These are phyloP conservation scores for Phthorimaea operculella DNA, from an alignment of 1,140 invertebrate genomes.

Conservation along the genomic window DNA sequence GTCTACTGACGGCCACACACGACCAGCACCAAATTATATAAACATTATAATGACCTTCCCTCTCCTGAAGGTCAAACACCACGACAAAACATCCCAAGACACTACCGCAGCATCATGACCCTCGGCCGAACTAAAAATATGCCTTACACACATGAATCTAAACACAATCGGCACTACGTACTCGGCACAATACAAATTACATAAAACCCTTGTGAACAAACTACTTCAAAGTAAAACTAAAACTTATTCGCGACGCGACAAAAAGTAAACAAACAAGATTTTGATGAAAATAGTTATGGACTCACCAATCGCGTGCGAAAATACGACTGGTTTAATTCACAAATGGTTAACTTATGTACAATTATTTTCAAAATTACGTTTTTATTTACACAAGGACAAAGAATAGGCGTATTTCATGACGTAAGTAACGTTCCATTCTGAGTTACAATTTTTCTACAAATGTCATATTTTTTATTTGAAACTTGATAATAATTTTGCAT, in stretches of 20 bases:
- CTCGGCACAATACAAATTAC: background rate
- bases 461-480: too few relatives aligned
- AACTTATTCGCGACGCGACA: background rate
- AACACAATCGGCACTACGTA: background rate
- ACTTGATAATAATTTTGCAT: too few relatives aligned
- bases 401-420: conserved; percentile 15
- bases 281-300: background rate
- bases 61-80: conserved; percentile 37
- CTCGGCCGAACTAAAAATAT: conserved; percentile 13
- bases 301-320: background rate
- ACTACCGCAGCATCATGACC: background rate
- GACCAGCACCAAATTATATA: conserved; percentile 45
- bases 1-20: conserved; percentile 28
- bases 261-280: background rate
- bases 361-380: conserved; percentile 20
- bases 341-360: conserved; percentile 2
- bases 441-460: background rate
- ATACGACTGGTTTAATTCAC: background rate
- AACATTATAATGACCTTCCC: conserved; percentile 53
- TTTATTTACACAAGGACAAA: conserved; percentile 31
- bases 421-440: conserved; percentile 12
- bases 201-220: background rate
- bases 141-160: background rate
- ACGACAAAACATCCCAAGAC: conserved; percentile 3
- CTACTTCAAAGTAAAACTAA: background rate